Percentiles rank a stretch among this genome's conserved stretches.
These are phyloP conservation scores for Cephus runcator DNA, from an alignment of 2,888 invertebrate species.

Conservation along the genomic window DNA sequence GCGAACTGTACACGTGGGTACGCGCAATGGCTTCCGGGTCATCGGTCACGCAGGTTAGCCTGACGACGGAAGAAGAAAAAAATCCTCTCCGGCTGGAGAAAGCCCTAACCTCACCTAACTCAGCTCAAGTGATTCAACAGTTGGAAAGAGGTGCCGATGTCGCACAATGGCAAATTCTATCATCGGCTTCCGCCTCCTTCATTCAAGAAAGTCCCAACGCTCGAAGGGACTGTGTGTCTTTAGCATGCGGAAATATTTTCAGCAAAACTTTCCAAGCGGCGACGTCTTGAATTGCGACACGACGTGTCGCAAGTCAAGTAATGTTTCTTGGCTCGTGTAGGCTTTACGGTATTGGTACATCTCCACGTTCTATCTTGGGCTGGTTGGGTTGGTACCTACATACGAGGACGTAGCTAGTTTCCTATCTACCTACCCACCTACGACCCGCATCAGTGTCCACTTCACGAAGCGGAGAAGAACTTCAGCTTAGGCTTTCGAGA, in stretches of 20 bases:
- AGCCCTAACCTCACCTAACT: background rate
- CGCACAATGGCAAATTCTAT: background rate
- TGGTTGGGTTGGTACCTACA: background rate
- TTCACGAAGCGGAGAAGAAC: background rate
- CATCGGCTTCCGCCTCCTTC: slow-evolving; percentile 29
- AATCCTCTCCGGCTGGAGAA: slow-evolving; percentile 18
- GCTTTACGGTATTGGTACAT: background rate
- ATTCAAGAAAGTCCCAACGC: background rate
- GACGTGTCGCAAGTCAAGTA: slow-evolving; percentile 1
- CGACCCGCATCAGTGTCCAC: slow-evolving; percentile 16
- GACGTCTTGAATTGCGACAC: background rate
- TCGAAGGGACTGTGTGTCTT: background rate
- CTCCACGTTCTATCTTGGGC: background rate
- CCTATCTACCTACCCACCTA: slow-evolving; percentile 13
- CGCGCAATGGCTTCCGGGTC: slow-evolving; percentile 35
- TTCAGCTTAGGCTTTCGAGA: background rate
- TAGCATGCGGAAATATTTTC: background rate
- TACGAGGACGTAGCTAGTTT: background rate
- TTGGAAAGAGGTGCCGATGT: background rate
- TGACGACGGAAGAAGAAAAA: background rate
- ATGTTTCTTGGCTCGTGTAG: background rate
- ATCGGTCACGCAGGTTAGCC: slow-evolving; percentile 29
- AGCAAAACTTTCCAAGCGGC: background rate
- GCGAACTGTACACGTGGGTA: background rate
- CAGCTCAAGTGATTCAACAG: background rate